Conservation (phyloP, 2,797 vertebrate species). For the Sibirionetta formosa region DNA sequence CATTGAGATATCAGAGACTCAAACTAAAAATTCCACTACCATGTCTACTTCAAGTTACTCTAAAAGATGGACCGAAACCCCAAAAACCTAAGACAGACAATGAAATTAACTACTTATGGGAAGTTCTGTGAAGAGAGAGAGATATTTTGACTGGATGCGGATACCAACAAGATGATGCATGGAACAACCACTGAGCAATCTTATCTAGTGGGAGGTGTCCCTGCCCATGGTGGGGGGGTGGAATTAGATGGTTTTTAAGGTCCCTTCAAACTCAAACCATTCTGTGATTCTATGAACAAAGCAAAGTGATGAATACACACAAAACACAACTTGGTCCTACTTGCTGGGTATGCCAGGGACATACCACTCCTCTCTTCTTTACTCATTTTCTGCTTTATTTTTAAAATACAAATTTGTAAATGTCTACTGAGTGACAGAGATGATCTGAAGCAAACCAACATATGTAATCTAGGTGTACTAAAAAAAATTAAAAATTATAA, state of each 20-base stretch:
- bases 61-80: background rate
- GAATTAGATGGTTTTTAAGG: too few relatives aligned
- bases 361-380: background rate
- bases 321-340: background rate
- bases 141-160: background rate
- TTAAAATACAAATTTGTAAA: background rate
- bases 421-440: background rate
- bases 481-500: background rate
- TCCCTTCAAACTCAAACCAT: too few relatives aligned
- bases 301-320: background rate
- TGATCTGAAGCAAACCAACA: background rate
- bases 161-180: background rate
- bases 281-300: background rate
- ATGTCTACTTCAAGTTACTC: background rate
- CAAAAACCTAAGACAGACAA: background rate
- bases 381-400: background rate
- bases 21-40: background rate
- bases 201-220: too few relatives aligned
- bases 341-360: fast-evolving
- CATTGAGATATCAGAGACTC: background rate
- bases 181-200: background rate
- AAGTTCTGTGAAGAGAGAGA: background rate
- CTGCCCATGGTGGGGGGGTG: too few relatives aligned
- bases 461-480: background rate
- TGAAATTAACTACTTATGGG: background rate